These are phyloP conservation scores for Epinotia nisella DNA, from an alignment of 2,888 invertebrate genomes.

Conservation along the genomic window DNA sequence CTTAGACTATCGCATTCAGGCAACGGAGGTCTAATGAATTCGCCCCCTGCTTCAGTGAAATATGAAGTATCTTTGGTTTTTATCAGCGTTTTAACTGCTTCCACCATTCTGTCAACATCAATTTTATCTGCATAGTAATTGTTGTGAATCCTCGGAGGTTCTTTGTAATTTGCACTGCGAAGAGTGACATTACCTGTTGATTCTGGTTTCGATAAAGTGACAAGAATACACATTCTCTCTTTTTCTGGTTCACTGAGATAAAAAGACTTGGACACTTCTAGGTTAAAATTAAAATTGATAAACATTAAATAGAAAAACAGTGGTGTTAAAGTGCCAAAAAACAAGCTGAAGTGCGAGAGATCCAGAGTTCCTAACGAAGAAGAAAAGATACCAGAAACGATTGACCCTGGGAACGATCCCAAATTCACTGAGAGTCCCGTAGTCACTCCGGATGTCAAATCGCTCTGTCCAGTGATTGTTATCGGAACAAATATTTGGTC, in stretches of 20 bases:
- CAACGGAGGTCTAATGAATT: conserved; percentile 6
- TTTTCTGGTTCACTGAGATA: not conserved
- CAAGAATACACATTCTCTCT: not conserved
- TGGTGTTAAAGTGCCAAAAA: conserved; percentile 1
- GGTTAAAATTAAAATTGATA: conserved; percentile 12
- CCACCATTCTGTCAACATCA: conserved; percentile 71
- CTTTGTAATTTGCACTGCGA: not conserved
- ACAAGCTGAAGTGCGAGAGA: conserved; percentile 38
- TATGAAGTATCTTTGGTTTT: conserved; percentile 10
- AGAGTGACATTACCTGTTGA: not conserved
- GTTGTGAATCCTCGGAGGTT: conserved; percentile 79
- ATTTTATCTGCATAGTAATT: conserved; percentile 81
- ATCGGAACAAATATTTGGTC: conserved; percentile 33
- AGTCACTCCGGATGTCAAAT: not conserved
- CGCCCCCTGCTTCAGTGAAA: conserved; percentile 3
- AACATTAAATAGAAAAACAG: not conserved
- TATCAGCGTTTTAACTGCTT: conserved; percentile 55
- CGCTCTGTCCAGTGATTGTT: not conserved
- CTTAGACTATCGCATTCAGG: conserved; percentile 26
- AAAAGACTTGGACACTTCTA: not conserved
- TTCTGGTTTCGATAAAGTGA: not conserved
- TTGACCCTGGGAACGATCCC: conserved; percentile 3
- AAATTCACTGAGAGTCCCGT: not conserved
- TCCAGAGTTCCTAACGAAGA: conserved; percentile 52
- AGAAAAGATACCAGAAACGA: not conserved